A percentile compares a stretch with the other conserved stretches of the same genome.
These are phyloP conservation scores for Rhyzopertha dominica DNA, from an alignment of 1,140 invertebrate species.

Conservation along the genomic window DNA sequence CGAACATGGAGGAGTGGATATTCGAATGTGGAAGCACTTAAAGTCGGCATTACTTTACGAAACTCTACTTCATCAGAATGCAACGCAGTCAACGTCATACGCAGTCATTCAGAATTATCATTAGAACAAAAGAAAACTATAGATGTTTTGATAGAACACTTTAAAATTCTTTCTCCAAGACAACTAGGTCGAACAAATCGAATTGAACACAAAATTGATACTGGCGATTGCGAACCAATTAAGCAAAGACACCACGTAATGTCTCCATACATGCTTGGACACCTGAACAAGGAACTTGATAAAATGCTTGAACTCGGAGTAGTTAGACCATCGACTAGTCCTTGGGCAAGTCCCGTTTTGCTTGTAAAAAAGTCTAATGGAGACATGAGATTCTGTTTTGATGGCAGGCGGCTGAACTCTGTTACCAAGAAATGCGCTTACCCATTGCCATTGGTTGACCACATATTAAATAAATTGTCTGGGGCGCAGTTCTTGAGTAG, in stretches of 20 bases:
- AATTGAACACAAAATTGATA: conserved; percentile 30
- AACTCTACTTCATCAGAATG: too few species aligned
- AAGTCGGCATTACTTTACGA: too few species aligned
- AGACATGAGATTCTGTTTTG: conserved; percentile 28
- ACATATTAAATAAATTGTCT: conserved; percentile 29
- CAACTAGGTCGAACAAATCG: conserved; percentile 5
- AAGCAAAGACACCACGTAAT: conserved; percentile 25
- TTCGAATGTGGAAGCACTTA: too few species aligned
- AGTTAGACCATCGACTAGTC: conserved; percentile 7
- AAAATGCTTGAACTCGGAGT: conserved; percentile 21
- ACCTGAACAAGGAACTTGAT: conserved; percentile 17
- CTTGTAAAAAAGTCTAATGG: conserved; percentile 26
- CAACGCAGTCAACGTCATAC: too few species aligned
- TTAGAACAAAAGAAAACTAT: too few species aligned
- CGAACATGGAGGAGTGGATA: too few species aligned
- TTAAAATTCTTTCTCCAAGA: background rate
- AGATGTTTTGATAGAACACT: too few species aligned
- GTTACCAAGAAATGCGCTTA: conserved; percentile 29
- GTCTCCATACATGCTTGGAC: conserved; percentile 22
- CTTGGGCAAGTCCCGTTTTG: conserved; percentile 24
- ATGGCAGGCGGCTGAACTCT: conserved; percentile 31
- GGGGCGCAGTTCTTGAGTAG: conserved; percentile 24
- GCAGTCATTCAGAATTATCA: too few species aligned
- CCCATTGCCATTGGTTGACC: conserved; percentile 16
- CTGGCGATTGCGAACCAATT: conserved; percentile 24